Conservation (phyloP, 1,140 invertebrate species). For the Penaeus vannamei region DNA sequence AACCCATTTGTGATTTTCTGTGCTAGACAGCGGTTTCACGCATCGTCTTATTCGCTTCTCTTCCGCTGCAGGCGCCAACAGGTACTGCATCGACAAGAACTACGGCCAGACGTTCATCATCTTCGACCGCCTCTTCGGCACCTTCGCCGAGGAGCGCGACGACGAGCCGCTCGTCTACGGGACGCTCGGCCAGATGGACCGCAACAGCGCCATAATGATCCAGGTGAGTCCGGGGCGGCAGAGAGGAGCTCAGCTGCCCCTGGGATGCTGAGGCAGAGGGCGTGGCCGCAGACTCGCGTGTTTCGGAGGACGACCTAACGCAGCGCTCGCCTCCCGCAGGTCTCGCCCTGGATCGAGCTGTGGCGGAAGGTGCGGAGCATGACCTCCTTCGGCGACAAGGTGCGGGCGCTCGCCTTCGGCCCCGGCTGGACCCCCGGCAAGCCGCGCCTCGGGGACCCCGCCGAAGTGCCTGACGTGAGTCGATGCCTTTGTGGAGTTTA, state of each 20-base stretch:
- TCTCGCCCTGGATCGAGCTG: background rate
- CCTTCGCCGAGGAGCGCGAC: conserved; percentile 79
- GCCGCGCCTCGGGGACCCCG: conserved; percentile 45
- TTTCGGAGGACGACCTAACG: no score
- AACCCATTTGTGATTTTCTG: no score
- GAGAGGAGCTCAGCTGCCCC: no score
- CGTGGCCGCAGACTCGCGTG: no score
- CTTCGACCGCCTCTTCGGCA: conserved; percentile 90
- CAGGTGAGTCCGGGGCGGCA: background rate
- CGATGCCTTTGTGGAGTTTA: no score
- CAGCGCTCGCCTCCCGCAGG: background rate
- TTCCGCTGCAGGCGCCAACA: conserved; percentile 74
- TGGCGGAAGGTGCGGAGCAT: background rate
- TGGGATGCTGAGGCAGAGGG: no score
- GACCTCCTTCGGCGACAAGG: conserved; percentile 21
- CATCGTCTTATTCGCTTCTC: conserved; percentile 73
- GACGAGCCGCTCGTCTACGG: no score
- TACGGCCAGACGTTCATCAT: conserved; percentile 89
- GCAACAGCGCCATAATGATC: background rate
- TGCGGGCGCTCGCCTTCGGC: conserved; percentile 29
- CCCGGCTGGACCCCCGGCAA: conserved; percentile 45
- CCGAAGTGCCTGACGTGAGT: conserved; percentile 7
- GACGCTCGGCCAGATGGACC: no score
- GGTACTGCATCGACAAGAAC: background rate
- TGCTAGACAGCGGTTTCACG: no score